Base-by-base conservation (phyloP, 2,113 vertebrate species). In the Datnioides undecimradiatus region DNA sequence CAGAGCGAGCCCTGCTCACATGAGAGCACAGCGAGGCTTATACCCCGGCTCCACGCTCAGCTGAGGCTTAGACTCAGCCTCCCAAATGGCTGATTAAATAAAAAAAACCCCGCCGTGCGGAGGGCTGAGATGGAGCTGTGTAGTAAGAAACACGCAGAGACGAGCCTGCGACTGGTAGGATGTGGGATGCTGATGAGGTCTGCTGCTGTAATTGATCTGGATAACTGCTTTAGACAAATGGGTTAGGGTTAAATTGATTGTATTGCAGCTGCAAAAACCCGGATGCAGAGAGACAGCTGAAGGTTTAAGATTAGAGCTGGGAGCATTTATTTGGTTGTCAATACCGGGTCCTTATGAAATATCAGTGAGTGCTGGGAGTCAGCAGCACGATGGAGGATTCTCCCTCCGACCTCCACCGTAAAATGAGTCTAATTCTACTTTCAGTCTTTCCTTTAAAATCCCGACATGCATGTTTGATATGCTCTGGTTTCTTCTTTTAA, bases 161-260 rank as follows among this genome's bases (percentile, higher is more conserved):
- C 36, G 6, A 33, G 64, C 11, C 21, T 0, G 48, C n/a, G 62
- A 59, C 62, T 63, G 75, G 48, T n/a, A 51, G 79, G 83, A 83
- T 73, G 83, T 48, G 67, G 83, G 62, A 86, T 75, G 73, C 80
- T 86, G 84, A 87, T 83, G 80, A 84, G 79, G 33, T 85, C 76
- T 82, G 78, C 73, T 81, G 79, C 77, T 87, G 55, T 80, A 85
- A 88, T 76, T 85, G 82, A 80, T 85, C 80, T 62, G 70, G 60
- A 78, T 83, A 78, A 87, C 72, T 74, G 80, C 78, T 80, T 69
- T n/a, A 87, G 79, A 79, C 68, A 83, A 81, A 89, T 76, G 81
- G 80, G 33, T 73, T 74, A 1, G 60, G 52, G 72, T 55, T 79
- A 69, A 87, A 85, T 79, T 86, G 83, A 91, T 90, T 86, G 79